These are phyloP conservation scores for Anthoscopus minutus DNA, from an alignment of 2,113 vertebrate species.

Conservation along the genomic window DNA sequence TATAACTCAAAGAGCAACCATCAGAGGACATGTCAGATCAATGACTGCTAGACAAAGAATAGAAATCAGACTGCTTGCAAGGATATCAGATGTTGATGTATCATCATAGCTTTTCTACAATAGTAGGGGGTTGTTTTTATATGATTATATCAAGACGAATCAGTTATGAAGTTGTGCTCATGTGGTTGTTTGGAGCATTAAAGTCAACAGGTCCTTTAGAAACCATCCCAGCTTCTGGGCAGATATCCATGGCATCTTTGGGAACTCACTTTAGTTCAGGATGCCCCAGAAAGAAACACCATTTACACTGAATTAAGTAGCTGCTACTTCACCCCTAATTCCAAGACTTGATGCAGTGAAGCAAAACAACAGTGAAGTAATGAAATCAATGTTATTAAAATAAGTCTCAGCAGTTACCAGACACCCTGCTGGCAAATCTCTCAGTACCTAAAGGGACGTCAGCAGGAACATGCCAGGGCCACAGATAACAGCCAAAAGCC, in stretches of 20 bases:
- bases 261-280: background rate
- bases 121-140: background rate
- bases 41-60: background rate
- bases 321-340: background rate
- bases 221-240: background rate
- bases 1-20: background rate
- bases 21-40: accelerated
- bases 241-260: background rate
- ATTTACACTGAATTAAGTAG: background rate
- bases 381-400: background rate
- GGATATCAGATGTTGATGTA: background rate
- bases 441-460: background rate
- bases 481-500: background rate
- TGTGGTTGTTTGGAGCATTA: background rate
- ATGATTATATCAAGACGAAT: background rate
- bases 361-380: background rate
- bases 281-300: background rate
- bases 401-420: background rate
- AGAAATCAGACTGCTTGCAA: background rate
- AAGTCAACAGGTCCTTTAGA: background rate
- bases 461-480: background rate
- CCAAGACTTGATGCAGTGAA: background rate
- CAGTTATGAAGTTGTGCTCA: background rate
- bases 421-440: background rate
- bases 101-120: background rate